Base-by-base conservation (phyloP, 1,140 invertebrate genomes). In the Drosophila cardini region DNA sequence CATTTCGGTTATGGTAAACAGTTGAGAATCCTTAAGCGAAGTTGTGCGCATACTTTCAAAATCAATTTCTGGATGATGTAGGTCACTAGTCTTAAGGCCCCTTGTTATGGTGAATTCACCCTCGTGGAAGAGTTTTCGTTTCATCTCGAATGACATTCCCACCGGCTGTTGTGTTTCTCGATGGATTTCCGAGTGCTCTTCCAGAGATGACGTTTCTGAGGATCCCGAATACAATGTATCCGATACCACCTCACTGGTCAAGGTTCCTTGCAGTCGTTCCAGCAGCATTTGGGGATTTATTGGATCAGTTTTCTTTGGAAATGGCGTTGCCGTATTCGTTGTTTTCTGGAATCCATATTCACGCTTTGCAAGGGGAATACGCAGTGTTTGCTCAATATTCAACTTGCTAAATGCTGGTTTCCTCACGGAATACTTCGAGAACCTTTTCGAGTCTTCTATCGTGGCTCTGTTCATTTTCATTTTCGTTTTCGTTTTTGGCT, bases 91-190 rank as follows among this genome's bases (percentile, higher is more conserved):
- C 15, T 73, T 78, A 1, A 42, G 53, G 56, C 80, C 80, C 1
- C 21, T 65, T 5, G 80, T 69, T 32, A 83, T 72, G 7, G 80
- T 84, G 8, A 72, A 84, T 18, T 84, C 80, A 4, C 57, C 80
- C n/a, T 58, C 30, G 36, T 84, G 53, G 16, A 84, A 83, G 1
- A 55, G 15, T 15, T 79, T 78, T 2, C 80, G 67, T 6, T 76
- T 72, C 16, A 58, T 52, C 16, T 78, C 76, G 6, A 83, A 83
- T 0, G 57, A 5, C 10, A 70, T 32, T 15, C 26, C 56, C 0
- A 1, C n/a, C 0, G 32, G 13, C 0, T n/a, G 18, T 1, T 15
- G 18, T 13, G 32, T 10, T 8, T 13, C 5, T 9, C 10, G 8
- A 1, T 36, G 38, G 11, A 40, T 40, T 11, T 40, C 4, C 3